Percentiles rank a stretch among this genome's conserved stretches.
Evolutionary conservation across 2,888 invertebrate genomes (phyloP).

Genomic region (Drosophila seclusa): DNA sequence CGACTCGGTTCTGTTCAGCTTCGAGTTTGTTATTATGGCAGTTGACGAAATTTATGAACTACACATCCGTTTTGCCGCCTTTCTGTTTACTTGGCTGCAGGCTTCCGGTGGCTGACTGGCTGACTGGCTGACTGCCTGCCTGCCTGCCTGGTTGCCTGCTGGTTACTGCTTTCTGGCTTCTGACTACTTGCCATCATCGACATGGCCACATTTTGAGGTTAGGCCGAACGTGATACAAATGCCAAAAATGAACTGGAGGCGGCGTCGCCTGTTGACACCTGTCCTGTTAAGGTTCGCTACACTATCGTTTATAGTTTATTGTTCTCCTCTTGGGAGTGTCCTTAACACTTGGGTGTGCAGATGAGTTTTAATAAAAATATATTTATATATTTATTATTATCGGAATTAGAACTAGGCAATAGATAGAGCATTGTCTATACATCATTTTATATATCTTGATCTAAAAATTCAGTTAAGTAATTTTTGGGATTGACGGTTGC

Average conservation of each 20-base stretch:
- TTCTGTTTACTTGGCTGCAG: constrained; percentile 70
- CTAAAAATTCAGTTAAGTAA: not conserved
- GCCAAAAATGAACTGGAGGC: constrained; percentile 46
- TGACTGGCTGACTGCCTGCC: not conserved
- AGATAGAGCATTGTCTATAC: not conserved
- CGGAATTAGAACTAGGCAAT: not conserved
- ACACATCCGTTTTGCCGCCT: constrained; percentile 76
- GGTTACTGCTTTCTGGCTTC: constrained; percentile 9
- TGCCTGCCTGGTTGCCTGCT: constrained; percentile 46
- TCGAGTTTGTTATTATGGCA: constrained; percentile 75
- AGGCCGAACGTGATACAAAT: constrained; percentile 70
- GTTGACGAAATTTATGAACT: constrained; percentile 81
- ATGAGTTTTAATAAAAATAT: not conserved
- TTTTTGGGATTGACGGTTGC: not conserved
- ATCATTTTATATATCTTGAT: not conserved
- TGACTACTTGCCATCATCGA: constrained; percentile 22
- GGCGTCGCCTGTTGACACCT: constrained; percentile 62
- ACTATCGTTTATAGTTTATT: constrained; percentile 50
- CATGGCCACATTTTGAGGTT: constrained; percentile 58
- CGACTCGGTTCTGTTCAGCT: constrained; percentile 20
- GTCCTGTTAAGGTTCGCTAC: constrained; percentile 46
- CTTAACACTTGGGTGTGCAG: constrained; percentile 40
- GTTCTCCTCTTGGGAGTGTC: constrained; percentile 26
- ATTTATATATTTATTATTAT: not conserved
- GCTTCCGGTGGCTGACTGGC: constrained; percentile 57